phyloP scores from a whole-genome alignment of 2,113 vertebrate species.

The Barbus barbus region DNA sequence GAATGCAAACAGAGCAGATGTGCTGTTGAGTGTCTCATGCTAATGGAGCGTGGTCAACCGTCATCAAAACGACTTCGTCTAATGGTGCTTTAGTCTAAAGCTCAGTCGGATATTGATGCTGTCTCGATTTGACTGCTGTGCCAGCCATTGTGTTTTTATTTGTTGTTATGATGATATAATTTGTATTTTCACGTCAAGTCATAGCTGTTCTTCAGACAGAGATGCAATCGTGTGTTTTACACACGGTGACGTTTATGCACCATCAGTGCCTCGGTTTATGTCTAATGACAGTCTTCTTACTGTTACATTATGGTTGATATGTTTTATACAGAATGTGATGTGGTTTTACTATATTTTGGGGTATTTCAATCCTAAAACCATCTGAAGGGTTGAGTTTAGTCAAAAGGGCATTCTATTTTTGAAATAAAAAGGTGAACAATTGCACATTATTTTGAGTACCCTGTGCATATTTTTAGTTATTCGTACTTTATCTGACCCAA shows the following conservation, averaged over 20 bases:
- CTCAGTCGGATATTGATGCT: background rate
- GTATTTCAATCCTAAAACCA: background rate
- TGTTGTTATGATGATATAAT: slow-evolving; percentile 3
- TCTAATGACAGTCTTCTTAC: background rate
- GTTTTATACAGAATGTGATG: background rate
- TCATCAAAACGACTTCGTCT: background rate
- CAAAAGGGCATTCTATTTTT: background rate
- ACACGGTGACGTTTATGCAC: background rate
- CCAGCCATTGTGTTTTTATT: background rate
- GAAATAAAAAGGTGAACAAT: background rate
- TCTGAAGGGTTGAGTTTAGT: background rate
- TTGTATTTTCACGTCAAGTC: background rate
- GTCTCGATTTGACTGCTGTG: background rate
- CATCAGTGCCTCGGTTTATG: background rate
- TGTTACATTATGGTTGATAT: background rate
- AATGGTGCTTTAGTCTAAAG: background rate
- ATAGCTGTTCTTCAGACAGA: background rate
- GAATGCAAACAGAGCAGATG: background rate
- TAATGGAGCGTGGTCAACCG: background rate
- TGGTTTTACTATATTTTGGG: background rate
- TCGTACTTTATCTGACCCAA: background rate
- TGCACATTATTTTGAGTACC: background rate
- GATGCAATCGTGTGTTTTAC: background rate
- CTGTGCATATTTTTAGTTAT: background rate
- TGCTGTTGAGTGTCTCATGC: background rate